Percentiles rank a stretch among this genome's conserved stretches.
These are phyloP conservation scores for Myiopsitta monachus DNA, from an alignment of 2,113 vertebrate genomes.

Conservation along the genomic window DNA sequence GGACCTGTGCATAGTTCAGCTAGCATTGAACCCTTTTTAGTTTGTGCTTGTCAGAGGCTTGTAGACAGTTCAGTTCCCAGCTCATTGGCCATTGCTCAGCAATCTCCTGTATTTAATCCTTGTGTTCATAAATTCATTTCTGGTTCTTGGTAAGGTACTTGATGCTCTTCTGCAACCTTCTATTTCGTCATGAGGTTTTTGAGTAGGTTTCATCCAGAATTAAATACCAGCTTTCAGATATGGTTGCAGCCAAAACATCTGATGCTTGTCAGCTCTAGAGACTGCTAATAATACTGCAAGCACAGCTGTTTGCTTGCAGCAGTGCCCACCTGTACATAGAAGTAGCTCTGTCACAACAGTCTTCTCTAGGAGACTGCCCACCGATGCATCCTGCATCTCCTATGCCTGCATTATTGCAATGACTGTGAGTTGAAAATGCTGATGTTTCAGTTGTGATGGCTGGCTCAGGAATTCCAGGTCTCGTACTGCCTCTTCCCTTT, in stretches of 20 bases:
- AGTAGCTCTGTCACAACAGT: not conserved
- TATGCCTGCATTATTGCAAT: not conserved
- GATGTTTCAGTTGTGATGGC: not conserved
- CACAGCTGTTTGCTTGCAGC: not conserved
- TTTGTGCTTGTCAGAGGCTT: not conserved
- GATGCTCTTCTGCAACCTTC: not conserved
- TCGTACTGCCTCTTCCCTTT: not conserved
- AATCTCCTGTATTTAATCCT: not conserved
- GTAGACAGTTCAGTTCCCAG: not conserved
- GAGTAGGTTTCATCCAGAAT: not conserved
- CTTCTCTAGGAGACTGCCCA: not conserved
- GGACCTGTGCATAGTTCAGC: not conserved
- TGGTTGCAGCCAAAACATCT: not conserved
- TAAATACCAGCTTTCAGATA: not conserved
- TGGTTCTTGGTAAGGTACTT: not conserved
- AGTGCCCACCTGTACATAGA: not conserved
- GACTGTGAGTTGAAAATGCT: not conserved
- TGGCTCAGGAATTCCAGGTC: not conserved
- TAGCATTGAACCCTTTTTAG: not conserved
- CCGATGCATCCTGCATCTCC: not conserved
- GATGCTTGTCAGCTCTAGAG: not conserved
- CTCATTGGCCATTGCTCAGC: not conserved
- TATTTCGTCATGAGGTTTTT: not conserved
- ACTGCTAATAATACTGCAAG: not conserved
- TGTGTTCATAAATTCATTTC: not conserved